Conservation (phyloP, 1,140 invertebrate genomes). For the Brachionus rubens region DNA sequence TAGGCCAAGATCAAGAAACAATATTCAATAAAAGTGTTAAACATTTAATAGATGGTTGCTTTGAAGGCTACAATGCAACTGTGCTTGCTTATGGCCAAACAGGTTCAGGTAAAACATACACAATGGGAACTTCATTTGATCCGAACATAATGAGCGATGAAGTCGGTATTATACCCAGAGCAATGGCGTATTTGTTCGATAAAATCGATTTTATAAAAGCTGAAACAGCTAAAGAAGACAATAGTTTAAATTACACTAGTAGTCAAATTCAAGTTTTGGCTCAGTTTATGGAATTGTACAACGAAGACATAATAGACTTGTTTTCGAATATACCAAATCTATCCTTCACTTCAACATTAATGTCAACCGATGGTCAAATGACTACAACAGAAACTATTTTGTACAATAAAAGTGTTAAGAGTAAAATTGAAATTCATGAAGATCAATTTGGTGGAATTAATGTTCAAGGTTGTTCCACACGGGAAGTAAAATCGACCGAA, state of each 20-base stretch:
- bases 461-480: conserved; percentile 24
- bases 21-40: conserved; percentile 75
- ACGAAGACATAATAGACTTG: conserved; percentile 41
- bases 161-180: conserved; percentile 30
- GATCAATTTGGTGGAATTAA: conserved; percentile 41
- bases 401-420: neutral
- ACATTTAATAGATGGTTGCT: conserved; percentile 66
- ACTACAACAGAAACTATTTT: neutral
- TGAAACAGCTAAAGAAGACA: conserved; percentile 33
- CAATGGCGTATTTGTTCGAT: conserved; percentile 17
- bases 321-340: conserved; percentile 2
- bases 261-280: conserved; percentile 47
- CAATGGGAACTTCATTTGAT: conserved; percentile 63
- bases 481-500: neutral
- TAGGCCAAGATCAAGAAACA: conserved; percentile 67
- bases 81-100: conserved; percentile 74
- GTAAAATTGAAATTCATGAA: conserved; percentile 44
- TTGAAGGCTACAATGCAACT: conserved; percentile 59
- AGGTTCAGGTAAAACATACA: conserved; percentile 75
- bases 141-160: neutral
- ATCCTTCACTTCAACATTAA: neutral
- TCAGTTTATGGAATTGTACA: conserved; percentile 46
- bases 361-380: neutral
- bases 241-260: neutral
- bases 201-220: conserved; percentile 30